These are phyloP conservation scores for Leucoraja ocellata DNA, from an alignment of 2,797 vertebrate genomes.

Conservation along the genomic window DNA sequence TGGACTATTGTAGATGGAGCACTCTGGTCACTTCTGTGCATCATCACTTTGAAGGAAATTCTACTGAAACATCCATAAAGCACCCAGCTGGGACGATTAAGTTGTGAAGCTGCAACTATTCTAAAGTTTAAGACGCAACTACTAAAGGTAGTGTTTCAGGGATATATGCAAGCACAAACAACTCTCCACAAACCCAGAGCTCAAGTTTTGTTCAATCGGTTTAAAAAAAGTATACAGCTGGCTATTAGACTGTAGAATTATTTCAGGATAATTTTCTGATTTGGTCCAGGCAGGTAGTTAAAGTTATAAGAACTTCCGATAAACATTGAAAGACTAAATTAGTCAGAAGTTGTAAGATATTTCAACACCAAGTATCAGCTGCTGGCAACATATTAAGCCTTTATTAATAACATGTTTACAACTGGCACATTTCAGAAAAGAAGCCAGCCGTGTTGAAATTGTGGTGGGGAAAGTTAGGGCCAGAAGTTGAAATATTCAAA, in stretches of 20 bases:
- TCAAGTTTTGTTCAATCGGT: neutral
- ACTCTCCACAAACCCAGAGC: neutral
- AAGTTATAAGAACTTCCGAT: neutral
- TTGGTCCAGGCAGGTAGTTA: neutral
- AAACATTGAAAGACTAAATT: neutral
- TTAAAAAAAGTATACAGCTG: neutral
- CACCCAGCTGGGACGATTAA: neutral
- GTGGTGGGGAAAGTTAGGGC: neutral
- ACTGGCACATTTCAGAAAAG: neutral
- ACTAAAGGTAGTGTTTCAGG: neutral
- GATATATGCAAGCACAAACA: neutral
- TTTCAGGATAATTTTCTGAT: too few species aligned
- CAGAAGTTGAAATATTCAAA: neutral
- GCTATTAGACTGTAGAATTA: neutral
- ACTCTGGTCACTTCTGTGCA: too few species aligned
- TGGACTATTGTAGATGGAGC: too few species aligned
- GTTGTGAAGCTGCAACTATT: neutral
- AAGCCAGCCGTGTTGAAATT: neutral
- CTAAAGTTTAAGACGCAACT: neutral
- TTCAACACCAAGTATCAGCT: neutral
- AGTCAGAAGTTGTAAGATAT: constrained; percentile 1
- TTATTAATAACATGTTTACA: neutral
- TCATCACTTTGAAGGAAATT: too few species aligned
- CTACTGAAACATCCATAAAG: too few species aligned
- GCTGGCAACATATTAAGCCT: neutral